Conservation (phyloP, 2,113 vertebrate genomes). For the Ellobius talpinus region DNA sequence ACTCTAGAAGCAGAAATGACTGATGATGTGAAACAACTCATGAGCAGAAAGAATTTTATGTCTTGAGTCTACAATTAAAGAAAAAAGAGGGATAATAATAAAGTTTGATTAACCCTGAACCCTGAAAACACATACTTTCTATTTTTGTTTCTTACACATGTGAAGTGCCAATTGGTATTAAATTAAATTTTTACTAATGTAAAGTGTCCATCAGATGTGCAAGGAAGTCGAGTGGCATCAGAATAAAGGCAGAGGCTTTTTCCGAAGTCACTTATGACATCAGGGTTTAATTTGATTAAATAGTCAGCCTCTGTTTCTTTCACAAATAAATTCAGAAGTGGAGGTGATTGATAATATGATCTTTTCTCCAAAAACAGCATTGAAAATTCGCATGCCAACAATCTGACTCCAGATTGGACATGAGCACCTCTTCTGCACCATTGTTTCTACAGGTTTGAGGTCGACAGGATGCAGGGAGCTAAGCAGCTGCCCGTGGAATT, state of each 20-base stretch:
- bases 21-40: background rate
- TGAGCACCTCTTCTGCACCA: background rate
- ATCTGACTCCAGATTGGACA: background rate
- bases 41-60: background rate
- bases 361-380: background rate
- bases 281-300: background rate
- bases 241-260: background rate
- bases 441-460: constrained; percentile 86
- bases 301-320: constrained; percentile 28
- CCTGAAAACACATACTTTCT: background rate
- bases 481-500: constrained; percentile 86
- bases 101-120: background rate
- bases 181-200: constrained; percentile 13
- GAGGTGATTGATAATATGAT: background rate
- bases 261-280: background rate
- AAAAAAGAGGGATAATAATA: constrained; percentile 14
- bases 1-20: background rate
- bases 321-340: constrained; percentile 4
- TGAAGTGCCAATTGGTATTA: background rate
- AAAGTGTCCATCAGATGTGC: background rate
- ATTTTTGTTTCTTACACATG: background rate
- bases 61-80: background rate
- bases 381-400: constrained; percentile 8
- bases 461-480: constrained; percentile 87
- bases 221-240: background rate